phyloP scores from a whole-genome alignment of 2,888 invertebrate genomes.

The Incurvaria masculella region DNA sequence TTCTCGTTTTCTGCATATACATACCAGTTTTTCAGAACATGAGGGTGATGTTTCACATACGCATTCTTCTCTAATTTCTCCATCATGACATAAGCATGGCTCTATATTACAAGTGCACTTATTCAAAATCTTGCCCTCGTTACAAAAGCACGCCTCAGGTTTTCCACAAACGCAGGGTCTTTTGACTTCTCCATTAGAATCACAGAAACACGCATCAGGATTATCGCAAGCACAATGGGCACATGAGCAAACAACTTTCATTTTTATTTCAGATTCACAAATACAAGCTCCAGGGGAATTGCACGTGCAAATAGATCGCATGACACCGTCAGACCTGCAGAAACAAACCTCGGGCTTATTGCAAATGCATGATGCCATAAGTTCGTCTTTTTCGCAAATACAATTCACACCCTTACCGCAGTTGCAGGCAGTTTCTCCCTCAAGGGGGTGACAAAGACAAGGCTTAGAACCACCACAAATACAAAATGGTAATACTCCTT shows the following conservation, averaged over 20 bases:
- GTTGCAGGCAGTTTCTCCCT: constrained; percentile 18
- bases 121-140: background rate
- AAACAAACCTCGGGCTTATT: constrained; percentile 12
- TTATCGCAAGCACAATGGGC: constrained; percentile 41
- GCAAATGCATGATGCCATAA: background rate
- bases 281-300: constrained; percentile 24
- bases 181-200: constrained; percentile 14
- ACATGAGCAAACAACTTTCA: background rate
- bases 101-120: constrained; percentile 4
- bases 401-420: constrained; percentile 34
- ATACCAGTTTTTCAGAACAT: constrained; percentile 23
- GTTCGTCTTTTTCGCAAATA: constrained; percentile 22
- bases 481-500: constrained; percentile 29
- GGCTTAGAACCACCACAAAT: constrained; percentile 27
- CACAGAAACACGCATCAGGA: constrained; percentile 34
- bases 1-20: constrained; percentile 22
- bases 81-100: background rate
- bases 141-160: background rate
- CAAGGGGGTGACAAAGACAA: background rate
- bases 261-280: constrained; percentile 19
- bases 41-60: constrained; percentile 26
- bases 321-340: constrained; percentile 24
- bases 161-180: constrained; percentile 7
- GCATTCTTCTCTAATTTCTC: constrained; percentile 24
- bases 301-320: constrained; percentile 30